Conservation (phyloP, 2,888 invertebrate genomes). For the Megamerina dolium region DNA sequence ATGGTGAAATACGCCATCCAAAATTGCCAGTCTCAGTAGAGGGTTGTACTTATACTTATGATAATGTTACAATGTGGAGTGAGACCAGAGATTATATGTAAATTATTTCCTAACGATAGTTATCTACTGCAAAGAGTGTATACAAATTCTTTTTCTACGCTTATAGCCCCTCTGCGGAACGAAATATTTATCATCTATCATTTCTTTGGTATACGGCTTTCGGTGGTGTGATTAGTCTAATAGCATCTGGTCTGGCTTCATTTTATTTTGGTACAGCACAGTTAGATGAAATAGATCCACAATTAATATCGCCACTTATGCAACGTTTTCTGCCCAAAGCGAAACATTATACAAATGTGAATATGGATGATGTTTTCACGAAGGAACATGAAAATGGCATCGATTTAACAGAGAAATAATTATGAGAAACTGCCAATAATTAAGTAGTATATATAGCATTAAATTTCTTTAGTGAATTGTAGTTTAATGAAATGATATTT, state of each 20-base stretch:
- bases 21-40: conserved; percentile 53
- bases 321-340: conserved; percentile 50
- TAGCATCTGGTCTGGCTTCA: conserved; percentile 56
- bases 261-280: conserved; percentile 53
- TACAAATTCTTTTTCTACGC: neutral
- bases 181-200: conserved; percentile 56
- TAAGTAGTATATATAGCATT: too few species aligned
- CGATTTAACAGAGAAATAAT: too few species aligned
- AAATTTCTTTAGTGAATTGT: too few species aligned
- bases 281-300: conserved; percentile 55
- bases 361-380: conserved; percentile 28
- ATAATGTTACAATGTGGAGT: conserved; percentile 33
- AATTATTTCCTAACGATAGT: conserved; percentile 7
- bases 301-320: conserved; percentile 61
- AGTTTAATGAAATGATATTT: too few species aligned
- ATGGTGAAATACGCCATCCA: conserved; percentile 55
- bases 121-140: neutral
- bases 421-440: too few species aligned
- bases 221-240: conserved; percentile 58
- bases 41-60: conserved; percentile 47
- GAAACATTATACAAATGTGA: conserved; percentile 23
- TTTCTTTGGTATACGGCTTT: conserved; percentile 68
- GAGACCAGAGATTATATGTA: conserved; percentile 32
- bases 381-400: too few species aligned
- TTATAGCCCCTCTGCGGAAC: conserved; percentile 31